Percentiles rank a stretch among this genome's conserved stretches.
phyloP scores from a whole-genome alignment of 2,113 vertebrate species.

The Ptilorrhoa leucosticta region DNA sequence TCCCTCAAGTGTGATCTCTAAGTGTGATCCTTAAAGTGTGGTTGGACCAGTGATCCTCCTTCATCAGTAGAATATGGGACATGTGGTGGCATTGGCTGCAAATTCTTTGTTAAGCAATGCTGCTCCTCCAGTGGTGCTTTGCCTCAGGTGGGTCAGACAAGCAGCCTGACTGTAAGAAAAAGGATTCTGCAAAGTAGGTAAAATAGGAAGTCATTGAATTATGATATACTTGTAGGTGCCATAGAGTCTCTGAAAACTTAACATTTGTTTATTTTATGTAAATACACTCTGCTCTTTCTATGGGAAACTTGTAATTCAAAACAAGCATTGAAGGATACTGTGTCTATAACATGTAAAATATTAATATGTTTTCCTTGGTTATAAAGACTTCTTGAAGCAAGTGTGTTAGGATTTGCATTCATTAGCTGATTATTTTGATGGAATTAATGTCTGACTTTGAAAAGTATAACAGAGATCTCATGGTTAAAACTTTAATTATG shows the following conservation, averaged over 20 bases:
- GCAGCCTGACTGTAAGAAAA: neutral
- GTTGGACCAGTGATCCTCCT: neutral
- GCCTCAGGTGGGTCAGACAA: neutral
- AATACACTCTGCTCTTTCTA: neutral
- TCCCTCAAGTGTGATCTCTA: neutral
- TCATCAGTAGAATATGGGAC: neutral
- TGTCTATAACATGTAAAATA: neutral
- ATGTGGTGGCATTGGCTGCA: fast-evolving
- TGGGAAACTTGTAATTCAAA: neutral
- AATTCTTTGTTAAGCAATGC: neutral
- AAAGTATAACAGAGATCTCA: neutral
- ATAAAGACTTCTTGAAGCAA: neutral
- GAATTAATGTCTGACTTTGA: neutral
- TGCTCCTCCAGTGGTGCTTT: neutral
- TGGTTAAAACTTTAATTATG: neutral
- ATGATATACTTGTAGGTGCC: neutral
- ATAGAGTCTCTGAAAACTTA: neutral
- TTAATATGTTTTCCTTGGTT: neutral
- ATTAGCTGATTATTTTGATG: constrained; percentile 4
- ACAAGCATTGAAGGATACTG: neutral
- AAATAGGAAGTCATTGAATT: neutral
- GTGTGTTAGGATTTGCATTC: neutral
- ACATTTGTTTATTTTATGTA: neutral
- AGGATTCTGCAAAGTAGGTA: neutral
- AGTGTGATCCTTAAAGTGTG: neutral